Base-by-base conservation (phyloP, 2,888 invertebrate species). In the Cabera pusaria region DNA sequence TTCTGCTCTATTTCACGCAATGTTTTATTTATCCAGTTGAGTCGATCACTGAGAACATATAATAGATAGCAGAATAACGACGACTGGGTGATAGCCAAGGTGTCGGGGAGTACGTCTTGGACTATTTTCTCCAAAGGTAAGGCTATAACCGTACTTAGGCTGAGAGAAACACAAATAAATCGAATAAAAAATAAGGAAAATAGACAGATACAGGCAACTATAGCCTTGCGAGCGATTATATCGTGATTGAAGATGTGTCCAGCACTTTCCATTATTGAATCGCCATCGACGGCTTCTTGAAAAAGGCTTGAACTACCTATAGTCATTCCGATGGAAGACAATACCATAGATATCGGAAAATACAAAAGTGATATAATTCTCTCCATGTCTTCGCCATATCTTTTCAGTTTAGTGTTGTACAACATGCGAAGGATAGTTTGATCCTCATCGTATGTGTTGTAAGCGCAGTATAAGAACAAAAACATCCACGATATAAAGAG, bases 361-460 rank as follows among this genome's bases (percentile, higher is more conserved):
- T 64, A 77, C 0, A 61, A 0, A 0, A 63, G 31, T 1, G 72
- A 64, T 1, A 57, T 47, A 6, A 66, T 42, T 36, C 66, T 64
- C 43, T 81, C 79, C 11, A 65, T 67, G 25, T 66, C 62, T 35
- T 83, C 84, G 0, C 81, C 83, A 33, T 81, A 84, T 3, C 70
- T 64, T 39, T 66, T 59, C 9, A 83, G 44, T 52, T 68, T 76
- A 0, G 84, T 83, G 5, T 69, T 56, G 32, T 75, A 78, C 6
- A 83, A 44, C n/a, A 53, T 50, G 14, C 79, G 60, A 5, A 83
- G 39, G 18, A 83, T 63, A 0, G 75, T 72, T 44, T 79, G 75
- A 22, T 75, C 73, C 39, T 72, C 53, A 5, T 16, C 26, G 11
- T 65, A 64, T 6, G 70, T 54, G 41, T 36, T 60, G 32, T 58